Percentiles rank a stretch among this genome's conserved stretches.
phyloP scores from a whole-genome alignment of 2,797 vertebrate genomes.

The Channa striata region DNA sequence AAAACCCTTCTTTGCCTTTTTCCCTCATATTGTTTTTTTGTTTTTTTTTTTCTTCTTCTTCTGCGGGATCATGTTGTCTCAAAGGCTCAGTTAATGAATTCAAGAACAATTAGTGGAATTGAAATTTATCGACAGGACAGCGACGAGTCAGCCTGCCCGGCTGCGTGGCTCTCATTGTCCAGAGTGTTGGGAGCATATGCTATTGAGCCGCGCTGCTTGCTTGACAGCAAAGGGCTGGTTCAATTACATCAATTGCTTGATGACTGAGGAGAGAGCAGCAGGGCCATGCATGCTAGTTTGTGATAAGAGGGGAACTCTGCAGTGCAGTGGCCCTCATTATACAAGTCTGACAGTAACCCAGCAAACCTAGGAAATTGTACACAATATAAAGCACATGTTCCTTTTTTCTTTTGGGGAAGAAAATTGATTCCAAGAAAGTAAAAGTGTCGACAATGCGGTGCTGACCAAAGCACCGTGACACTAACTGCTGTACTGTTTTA shows the following conservation, averaged over 20 bases:
- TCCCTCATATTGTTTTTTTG: constrained; percentile 78
- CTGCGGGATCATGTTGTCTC: constrained; percentile 80
- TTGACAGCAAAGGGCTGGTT: constrained; percentile 91
- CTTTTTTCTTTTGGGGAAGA: constrained; percentile 80
- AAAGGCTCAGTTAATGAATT: constrained; percentile 92
- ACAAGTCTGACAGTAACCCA: constrained; percentile 80
- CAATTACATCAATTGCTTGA: constrained; percentile 96
- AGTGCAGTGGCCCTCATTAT: constrained; percentile 86
- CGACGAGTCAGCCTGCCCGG: constrained; percentile 76
- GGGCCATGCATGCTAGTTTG: constrained; percentile 96
- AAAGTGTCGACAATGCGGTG: constrained; percentile 64
- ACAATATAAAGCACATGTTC: constrained; percentile 88
- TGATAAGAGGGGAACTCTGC: constrained; percentile 96
- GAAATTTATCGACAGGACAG: constrained; percentile 96
- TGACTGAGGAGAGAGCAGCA: constrained; percentile 93
- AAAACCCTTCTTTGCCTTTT: constrained; percentile 46
- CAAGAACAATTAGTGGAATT: constrained; percentile 96
- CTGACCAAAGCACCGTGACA: constrained; percentile 69
- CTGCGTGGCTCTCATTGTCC: constrained; percentile 92
- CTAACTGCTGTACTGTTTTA: constrained; percentile 59
- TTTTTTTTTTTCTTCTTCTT: no score
- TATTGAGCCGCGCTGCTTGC: constrained; percentile 88
- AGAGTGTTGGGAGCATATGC: constrained; percentile 87
- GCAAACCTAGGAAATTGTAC: constrained; percentile 79
- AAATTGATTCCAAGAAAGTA: constrained; percentile 80